phyloP scores from a whole-genome alignment of 2,797 vertebrate species.

The Alauda arvensis region DNA sequence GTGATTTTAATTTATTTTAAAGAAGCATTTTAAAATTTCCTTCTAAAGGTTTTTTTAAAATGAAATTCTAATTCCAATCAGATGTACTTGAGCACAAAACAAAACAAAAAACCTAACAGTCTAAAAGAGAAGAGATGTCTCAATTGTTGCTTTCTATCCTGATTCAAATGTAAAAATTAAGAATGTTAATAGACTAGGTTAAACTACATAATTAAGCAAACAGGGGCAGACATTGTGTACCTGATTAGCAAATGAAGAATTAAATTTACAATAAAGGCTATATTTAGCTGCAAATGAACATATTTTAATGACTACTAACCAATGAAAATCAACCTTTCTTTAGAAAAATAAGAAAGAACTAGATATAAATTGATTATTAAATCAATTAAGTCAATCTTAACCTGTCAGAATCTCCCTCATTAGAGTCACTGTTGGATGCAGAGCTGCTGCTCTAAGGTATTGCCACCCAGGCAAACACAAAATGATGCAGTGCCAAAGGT shows the following conservation, averaged over 20 bases:
- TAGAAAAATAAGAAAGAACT: conserved; percentile 36
- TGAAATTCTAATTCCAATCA: neutral
- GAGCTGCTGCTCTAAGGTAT: neutral
- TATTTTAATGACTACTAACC: conserved; percentile 21
- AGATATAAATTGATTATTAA: conserved; percentile 39
- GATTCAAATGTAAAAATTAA: neutral
- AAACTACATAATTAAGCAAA: conserved; percentile 6
- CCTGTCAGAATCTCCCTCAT: neutral
- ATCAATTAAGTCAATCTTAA: conserved; percentile 48
- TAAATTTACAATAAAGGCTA: neutral
- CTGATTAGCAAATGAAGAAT: neutral
- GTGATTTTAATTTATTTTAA: neutral
- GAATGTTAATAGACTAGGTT: neutral
- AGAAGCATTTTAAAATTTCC: neutral
- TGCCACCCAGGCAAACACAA: neutral
- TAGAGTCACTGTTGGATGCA: neutral
- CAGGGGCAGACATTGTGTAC: neutral
- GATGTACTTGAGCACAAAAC: neutral
- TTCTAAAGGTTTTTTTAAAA: neutral
- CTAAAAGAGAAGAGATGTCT: neutral
- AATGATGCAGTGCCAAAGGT: neutral
- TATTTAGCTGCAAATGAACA: conserved; percentile 13
- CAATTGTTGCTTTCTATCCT: neutral
- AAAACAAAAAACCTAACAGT: neutral
- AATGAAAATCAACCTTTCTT: conserved; percentile 29